Percentiles rank a stretch among this genome's conserved stretches.
Conservation (phyloP, 2,797 vertebrate genomes). For the Tragopan temminckii region DNA sequence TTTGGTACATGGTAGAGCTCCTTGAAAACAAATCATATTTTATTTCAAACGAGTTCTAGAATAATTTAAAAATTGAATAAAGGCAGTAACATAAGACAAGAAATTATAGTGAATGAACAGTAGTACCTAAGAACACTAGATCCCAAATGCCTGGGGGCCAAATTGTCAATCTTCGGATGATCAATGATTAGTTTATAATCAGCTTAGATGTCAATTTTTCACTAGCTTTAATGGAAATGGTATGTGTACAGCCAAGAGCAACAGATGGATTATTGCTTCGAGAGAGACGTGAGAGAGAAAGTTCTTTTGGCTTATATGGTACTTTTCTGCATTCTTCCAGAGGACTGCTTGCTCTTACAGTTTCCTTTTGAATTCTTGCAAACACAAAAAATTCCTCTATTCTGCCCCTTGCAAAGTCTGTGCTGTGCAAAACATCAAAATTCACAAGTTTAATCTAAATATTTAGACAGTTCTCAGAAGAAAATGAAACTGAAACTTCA, state of each 20-base stretch:
- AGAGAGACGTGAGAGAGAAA: background rate
- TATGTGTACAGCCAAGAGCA: background rate
- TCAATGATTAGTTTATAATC: background rate
- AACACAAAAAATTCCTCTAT: background rate
- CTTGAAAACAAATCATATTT: constrained; percentile 77
- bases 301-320: background rate
- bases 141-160: background rate
- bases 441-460: background rate
- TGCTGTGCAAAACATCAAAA: background rate
- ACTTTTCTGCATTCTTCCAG: background rate
- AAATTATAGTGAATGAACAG: background rate
- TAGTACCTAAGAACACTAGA: background rate
- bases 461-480: background rate
- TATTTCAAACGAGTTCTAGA: background rate
- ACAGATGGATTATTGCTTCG: background rate
- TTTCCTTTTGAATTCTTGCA: background rate
- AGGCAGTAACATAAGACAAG: background rate
- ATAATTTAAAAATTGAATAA: background rate
- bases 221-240: background rate
- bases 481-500: background rate
- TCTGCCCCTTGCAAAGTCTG: background rate
- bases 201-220: background rate
- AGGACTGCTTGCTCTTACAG: background rate
- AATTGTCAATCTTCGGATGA: background rate
- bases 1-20: constrained; percentile 84